Base-by-base conservation (phyloP, 2,113 vertebrate genomes). In the Oryzias curvinotus region DNA sequence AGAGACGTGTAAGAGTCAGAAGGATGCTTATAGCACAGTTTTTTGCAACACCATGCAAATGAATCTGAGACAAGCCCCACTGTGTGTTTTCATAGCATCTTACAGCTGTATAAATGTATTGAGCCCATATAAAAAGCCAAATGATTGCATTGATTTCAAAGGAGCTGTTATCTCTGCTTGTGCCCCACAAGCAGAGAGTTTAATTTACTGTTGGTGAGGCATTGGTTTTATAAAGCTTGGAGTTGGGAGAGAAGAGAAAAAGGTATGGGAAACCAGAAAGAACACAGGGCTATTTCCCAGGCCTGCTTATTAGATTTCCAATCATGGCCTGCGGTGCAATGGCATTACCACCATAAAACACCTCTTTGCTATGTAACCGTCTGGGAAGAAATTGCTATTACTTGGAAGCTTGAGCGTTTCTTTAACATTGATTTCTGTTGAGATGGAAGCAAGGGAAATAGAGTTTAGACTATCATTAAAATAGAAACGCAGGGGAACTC, bases 301-400 rank as follows among this genome's bases (percentile, higher is more conserved):
- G 73, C 52, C 77, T 80, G 68, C 86, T 88, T 85, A 91, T 90
- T 89, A 90, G 83, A 91, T 88, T 85, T 88, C 81, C 90, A 89
- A 89, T 91, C 87, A 88, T 81, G 79, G 82, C 83, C 85, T 57
- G 60, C 59, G 70, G 83, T 77, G 81, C 73, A 69, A 30, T 57
- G 78, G 81, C 83, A 80, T 88, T 84, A 83, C 64, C 70, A 48
- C 82, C 77, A 79, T 88, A 88, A 89, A 91, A 84, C 84, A 89
- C 84, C 75, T 77, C 69, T 82, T 68, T 44, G 64, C 82, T 75
- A 57, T 79, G 81, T 56, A 76, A 80, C 61, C 46, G 30, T 83
- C 75, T 65, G 52, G 82, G 72, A 62, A 82, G 73, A 83, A 84
- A 88, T 87, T 80, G 82, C 85, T 66, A 62, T 70, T 68, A 82